Conservation (phyloP, 1,140 invertebrate genomes). For the Cydia amplana region DNA sequence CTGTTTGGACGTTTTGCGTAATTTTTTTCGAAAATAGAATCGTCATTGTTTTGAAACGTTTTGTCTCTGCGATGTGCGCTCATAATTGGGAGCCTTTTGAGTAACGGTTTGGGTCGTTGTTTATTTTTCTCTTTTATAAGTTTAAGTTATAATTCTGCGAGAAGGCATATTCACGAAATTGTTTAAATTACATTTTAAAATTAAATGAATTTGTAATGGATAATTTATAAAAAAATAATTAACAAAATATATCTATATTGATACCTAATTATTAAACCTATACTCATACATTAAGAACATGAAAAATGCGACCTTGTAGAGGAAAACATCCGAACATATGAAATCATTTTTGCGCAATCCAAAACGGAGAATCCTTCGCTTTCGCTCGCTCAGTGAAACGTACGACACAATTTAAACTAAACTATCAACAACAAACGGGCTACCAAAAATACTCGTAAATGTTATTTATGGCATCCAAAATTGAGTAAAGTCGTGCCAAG, state of each 20-base stretch:
- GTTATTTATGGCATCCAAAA: conserved; percentile 4
- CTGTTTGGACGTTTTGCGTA: conserved; percentile 77
- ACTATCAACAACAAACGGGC: too few species aligned
- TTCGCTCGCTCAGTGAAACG: too few species aligned
- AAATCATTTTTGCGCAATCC: too few species aligned
- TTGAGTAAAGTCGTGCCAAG: conserved; percentile 18
- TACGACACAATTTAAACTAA: too few species aligned
- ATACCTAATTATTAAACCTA: too few species aligned
- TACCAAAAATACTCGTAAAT: background rate
- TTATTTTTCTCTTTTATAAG: background rate
- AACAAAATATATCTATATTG: too few species aligned
- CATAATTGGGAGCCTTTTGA: conserved; percentile 5
- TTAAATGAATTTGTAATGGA: too few species aligned
- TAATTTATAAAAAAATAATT: too few species aligned
- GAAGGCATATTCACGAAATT: background rate
- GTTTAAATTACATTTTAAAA: background rate
- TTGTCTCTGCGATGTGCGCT: conserved; percentile 29
- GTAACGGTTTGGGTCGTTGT: conserved; percentile 17
- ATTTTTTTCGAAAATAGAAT: conserved; percentile 58
- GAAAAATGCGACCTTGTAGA: too few species aligned
- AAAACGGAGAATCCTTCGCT: too few species aligned
- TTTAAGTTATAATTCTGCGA: background rate
- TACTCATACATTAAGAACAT: too few species aligned
- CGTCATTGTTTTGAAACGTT: conserved; percentile 36
- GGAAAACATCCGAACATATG: too few species aligned